These are phyloP conservation scores for Chironomus tepperi DNA, from an alignment of 1,140 invertebrate genomes.

Conservation along the genomic window DNA sequence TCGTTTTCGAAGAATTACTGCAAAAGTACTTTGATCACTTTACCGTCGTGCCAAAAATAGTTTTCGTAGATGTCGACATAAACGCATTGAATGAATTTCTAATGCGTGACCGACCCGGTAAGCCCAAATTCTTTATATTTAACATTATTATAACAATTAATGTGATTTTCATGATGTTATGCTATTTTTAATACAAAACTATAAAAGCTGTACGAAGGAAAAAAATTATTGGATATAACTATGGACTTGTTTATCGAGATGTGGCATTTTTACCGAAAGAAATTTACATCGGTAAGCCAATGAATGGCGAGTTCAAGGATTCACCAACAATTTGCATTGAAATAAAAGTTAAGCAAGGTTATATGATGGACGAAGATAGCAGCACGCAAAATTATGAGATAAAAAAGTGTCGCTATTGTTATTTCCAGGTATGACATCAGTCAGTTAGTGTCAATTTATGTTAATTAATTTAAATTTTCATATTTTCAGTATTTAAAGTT, in stretches of 20 bases:
- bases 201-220: conserved; percentile 39
- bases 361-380: conserved; percentile 43
- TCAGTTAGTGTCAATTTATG: too few species aligned
- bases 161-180: conserved; percentile 32
- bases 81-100: conserved; percentile 31
- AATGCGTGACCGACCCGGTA: conserved; percentile 33
- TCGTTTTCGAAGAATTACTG: background rate
- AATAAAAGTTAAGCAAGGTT: conserved; percentile 70
- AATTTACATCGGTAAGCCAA: background rate
- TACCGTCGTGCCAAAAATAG: conserved; percentile 31
- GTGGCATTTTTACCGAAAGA: conserved; percentile 18
- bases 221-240: conserved; percentile 29
- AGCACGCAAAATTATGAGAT: conserved; percentile 29
- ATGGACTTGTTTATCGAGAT: conserved; percentile 29
- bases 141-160: background rate
- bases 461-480: conserved; percentile 45
- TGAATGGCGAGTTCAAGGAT: conserved; percentile 3
- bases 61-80: conserved; percentile 34
- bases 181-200: conserved; percentile 33
- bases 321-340: conserved; percentile 50
- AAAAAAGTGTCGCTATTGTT: conserved; percentile 11
- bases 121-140: conserved; percentile 25
- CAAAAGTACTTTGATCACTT: conserved; percentile 20
- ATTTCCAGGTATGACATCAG: conserved; percentile 34
- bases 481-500: conserved; percentile 61